A percentile compares a stretch with the other conserved stretches of the same genome.
phyloP scores from a whole-genome alignment of 1,140 invertebrate species.

The Maconellicoccus hirsutus region DNA sequence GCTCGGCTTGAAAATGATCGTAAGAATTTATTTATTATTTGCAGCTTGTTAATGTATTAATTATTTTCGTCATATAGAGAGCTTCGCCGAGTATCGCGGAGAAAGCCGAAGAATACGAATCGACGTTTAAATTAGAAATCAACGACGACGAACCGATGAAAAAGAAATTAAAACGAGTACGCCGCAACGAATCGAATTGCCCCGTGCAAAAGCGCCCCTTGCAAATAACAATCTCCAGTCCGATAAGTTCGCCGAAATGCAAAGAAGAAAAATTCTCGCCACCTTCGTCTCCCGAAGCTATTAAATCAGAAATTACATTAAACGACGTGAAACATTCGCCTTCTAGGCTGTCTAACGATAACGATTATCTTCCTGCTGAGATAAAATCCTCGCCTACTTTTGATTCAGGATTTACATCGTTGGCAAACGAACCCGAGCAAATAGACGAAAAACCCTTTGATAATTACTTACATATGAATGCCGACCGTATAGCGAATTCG shows the following conservation, averaged over 20 bases:
- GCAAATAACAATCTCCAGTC: background rate
- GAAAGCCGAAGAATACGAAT: background rate
- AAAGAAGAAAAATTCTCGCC: background rate
- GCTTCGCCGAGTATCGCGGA: background rate
- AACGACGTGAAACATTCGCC: too few relatives aligned
- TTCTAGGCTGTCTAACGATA: too few relatives aligned
- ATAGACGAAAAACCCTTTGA: too few relatives aligned
- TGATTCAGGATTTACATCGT: too few relatives aligned
- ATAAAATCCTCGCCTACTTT: too few relatives aligned
- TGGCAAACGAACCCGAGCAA: too few relatives aligned
- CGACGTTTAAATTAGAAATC: background rate
- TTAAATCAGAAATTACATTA: too few relatives aligned
- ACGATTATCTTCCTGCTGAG: too few relatives aligned
- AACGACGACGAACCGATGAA: background rate
- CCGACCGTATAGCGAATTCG: too few relatives aligned
- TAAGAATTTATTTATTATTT: too few relatives aligned
- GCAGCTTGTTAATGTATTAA: background rate
- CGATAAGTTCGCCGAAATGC: background rate
- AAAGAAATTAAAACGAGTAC: background rate
- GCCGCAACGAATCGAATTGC: background rate
- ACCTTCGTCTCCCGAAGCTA: background rate
- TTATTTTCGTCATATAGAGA: background rate
- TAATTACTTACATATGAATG: too few relatives aligned
- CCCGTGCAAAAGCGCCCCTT: too few relatives aligned
- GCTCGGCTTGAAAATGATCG: constrained; percentile 36